Conservation (phyloP, 2,888 invertebrate genomes). For the Volucella zonaria region DNA sequence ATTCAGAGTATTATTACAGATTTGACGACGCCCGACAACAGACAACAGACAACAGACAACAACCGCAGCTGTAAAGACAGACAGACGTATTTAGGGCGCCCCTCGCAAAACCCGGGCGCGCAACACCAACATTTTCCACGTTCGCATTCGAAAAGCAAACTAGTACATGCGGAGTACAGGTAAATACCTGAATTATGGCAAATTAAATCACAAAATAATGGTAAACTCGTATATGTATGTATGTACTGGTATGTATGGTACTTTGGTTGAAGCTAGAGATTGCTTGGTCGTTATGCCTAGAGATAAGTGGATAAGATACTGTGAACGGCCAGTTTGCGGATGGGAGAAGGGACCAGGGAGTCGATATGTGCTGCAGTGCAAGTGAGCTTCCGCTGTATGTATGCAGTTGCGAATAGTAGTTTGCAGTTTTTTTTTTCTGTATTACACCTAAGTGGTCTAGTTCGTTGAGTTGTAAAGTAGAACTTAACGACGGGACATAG, state of each 20-base stretch:
- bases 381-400: conserved; percentile 6
- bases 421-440: too few species aligned
- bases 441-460: too few species aligned
- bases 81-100: conserved; percentile 71
- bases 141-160: conserved; percentile 11
- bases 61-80: conserved; percentile 38
- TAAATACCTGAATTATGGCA: conserved; percentile 71
- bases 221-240: conserved; percentile 62
- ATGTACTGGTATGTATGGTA: not conserved
- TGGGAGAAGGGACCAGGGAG: conserved; percentile 8
- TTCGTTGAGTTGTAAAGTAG: too few species aligned
- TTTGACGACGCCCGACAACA: conserved; percentile 61
- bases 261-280: conserved; percentile 53
- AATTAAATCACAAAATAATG: conserved; percentile 68
- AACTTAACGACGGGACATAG: too few species aligned
- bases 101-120: conserved; percentile 49
- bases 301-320: conserved; percentile 64
- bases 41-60: conserved; percentile 36
- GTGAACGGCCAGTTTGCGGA: not conserved
- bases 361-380: not conserved
- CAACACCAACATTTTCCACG: conserved; percentile 37
- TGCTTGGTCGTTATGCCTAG: conserved; percentile 33
- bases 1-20: conserved; percentile 64
- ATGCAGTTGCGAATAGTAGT: not conserved
- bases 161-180: conserved; percentile 18